These are phyloP conservation scores for Siderastrea siderea DNA, from an alignment of 92 coral and sea anemone species.

Conservation along the genomic window DNA sequence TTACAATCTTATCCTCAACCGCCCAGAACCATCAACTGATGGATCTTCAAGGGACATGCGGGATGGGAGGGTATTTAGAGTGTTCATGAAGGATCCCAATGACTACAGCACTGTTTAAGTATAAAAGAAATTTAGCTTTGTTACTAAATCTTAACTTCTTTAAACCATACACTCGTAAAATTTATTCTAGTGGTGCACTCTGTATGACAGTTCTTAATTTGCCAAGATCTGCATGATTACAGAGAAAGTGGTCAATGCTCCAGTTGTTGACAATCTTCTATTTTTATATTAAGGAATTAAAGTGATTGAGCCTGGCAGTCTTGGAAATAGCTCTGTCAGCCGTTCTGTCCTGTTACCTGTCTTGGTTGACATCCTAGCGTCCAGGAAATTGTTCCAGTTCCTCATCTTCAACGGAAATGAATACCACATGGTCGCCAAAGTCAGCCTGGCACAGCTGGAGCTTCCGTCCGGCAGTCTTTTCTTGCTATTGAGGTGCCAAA, in stretches of 20 bases:
- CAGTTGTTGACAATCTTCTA: conserved; percentile 46
- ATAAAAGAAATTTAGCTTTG: conserved; percentile 22
- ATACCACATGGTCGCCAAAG: conserved; percentile 47
- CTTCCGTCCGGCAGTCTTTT: conserved; percentile 53
- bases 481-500: conserved; percentile 16
- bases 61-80: conserved; percentile 46
- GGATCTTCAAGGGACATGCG: conserved; percentile 36
- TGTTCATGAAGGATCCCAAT: conserved; percentile 17
- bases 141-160: conserved; percentile 52
- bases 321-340: too few relatives aligned
- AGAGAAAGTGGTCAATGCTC: conserved; percentile 54
- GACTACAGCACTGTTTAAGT: neutral
- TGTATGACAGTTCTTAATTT: conserved; percentile 59
- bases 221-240: conserved; percentile 44
- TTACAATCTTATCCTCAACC: conserved; percentile 9
- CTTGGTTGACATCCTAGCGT: conserved; percentile 57
- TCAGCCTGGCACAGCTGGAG: conserved; percentile 63
- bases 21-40: conserved; percentile 13
- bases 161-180: conserved; percentile 23
- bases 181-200: conserved; percentile 41
- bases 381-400: conserved; percentile 52
- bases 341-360: conserved; percentile 32
- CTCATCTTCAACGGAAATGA: conserved; percentile 54
- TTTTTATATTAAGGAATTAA: conserved; percentile 34
- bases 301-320: neutral